Evolutionary conservation across 2,113 vertebrate species (phyloP), one percentile per base, ranked within the genome.

Genomic region (Aix galericulata): DNA sequence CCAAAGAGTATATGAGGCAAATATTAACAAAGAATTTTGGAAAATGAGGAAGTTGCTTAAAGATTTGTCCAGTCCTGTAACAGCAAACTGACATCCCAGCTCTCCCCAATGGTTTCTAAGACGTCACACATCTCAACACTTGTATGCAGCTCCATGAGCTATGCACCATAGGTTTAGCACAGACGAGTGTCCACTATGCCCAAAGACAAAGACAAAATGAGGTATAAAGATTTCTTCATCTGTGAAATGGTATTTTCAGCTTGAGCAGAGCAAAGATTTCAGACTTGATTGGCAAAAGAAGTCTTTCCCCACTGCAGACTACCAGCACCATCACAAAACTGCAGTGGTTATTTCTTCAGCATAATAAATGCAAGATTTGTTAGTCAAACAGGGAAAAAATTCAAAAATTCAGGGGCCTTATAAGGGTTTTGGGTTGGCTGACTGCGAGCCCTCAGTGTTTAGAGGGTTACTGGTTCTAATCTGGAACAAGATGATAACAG

Each of bases 101-200:
- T 56, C 38, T 21, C 71, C 6, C 40, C 34, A 27, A 2, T 22
- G n/a, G 0, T 11, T 66, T 62, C 17, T 60, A 50, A 38, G 67
- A 21, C 17, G 9, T 5, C 52, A 3, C 6, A 36, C 8, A 31
- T 59, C 25, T 44, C 38, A 52, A 91, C 60, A 34, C 1, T 11
- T 82, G 53, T 17, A 1, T 0, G 1, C 9, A 59, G 8, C 29
- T 55, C 36, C 36, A 18, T 32, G 29, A 16, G 8, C 38, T 7
- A 11, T 27, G 13, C 7, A 7, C 13, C 20, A 6, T 3, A 21
- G 6, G 3, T 63, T 74, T 38, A 72, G 32, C 9, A 32, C 27
- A 55, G 50, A 2, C 10, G 5, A 18, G 25, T 40, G 7, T 55
- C 17, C 25, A 0, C 0, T 23, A 16, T 34, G 8, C 4, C 44